Conservation (phyloP, 2,888 invertebrate genomes). For the Pandemis cinnamomeana region DNA sequence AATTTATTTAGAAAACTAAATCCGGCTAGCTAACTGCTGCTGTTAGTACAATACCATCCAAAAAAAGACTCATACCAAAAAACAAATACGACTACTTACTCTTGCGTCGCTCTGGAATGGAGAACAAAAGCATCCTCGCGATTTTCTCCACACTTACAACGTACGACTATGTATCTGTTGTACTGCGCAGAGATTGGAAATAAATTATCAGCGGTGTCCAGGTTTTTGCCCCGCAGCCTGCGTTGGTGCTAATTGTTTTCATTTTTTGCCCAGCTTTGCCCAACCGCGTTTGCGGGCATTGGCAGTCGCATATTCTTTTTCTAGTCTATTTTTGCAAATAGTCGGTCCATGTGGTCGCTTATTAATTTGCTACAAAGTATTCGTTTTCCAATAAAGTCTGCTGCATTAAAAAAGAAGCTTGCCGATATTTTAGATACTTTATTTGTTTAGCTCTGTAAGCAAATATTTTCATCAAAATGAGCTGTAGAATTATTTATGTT, state of each 20-base stretch:
- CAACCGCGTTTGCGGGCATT: conserved; percentile 44
- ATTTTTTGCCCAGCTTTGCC: conserved; percentile 55
- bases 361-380: conserved; percentile 31
- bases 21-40: too few species aligned
- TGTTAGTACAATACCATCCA: too few species aligned
- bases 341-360: conserved; percentile 16
- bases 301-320: conserved; percentile 26
- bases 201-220: conserved; percentile 63
- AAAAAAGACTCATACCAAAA: not conserved
- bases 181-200: conserved; percentile 64
- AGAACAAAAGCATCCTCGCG: not conserved
- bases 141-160: not conserved
- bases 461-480: conserved; percentile 8
- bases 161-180: not conserved
- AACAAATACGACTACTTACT: not conserved
- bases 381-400: conserved; percentile 15
- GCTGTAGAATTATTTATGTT: conserved; percentile 22
- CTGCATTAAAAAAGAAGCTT: not conserved
- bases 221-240: conserved; percentile 61
- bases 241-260: conserved; percentile 67
- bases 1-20: too few species aligned
- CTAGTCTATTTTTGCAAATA: conserved; percentile 30
- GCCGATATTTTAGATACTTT: conserved; percentile 1
- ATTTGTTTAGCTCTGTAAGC: not conserved
- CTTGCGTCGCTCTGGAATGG: not conserved